These are phyloP conservation scores for Phoxinus dragarum DNA, from an alignment of 2,797 vertebrate species.

Conservation along the genomic window DNA sequence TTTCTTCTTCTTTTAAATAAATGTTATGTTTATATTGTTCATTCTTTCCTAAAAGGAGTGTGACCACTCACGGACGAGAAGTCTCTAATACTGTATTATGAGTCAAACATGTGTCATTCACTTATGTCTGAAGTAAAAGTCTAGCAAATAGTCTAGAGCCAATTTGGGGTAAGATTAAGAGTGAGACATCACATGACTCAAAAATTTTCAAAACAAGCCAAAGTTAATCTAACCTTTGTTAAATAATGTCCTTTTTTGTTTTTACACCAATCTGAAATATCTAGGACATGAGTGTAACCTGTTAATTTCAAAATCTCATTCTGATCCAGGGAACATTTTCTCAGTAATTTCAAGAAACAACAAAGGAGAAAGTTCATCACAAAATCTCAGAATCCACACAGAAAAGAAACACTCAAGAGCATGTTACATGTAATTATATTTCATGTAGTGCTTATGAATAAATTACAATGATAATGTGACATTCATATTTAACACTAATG, in stretches of 20 bases:
- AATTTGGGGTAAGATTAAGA: neutral
- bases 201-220: neutral
- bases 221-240: neutral
- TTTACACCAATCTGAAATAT: neutral
- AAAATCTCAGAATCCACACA: neutral
- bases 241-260: neutral
- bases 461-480: slow-evolving; percentile 59
- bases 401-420: slow-evolving; percentile 21
- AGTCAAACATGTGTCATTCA: slow-evolving; percentile 19
- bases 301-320: neutral
- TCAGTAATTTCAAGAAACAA: neutral
- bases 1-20: neutral
- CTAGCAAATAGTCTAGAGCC: neutral
- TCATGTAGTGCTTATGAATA: slow-evolving; percentile 57
- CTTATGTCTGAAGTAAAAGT: neutral
- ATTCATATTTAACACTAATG: slow-evolving; percentile 50
- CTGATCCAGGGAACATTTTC: neutral
- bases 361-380: neutral
- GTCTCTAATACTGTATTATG: neutral
- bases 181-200: neutral
- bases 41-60: neutral
- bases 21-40: neutral
- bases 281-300: neutral
- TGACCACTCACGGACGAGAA: neutral
- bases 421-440: slow-evolving; percentile 37